phyloP scores from a whole-genome alignment of 2,797 vertebrate species.

The Helicolenus hilgendorfi region DNA sequence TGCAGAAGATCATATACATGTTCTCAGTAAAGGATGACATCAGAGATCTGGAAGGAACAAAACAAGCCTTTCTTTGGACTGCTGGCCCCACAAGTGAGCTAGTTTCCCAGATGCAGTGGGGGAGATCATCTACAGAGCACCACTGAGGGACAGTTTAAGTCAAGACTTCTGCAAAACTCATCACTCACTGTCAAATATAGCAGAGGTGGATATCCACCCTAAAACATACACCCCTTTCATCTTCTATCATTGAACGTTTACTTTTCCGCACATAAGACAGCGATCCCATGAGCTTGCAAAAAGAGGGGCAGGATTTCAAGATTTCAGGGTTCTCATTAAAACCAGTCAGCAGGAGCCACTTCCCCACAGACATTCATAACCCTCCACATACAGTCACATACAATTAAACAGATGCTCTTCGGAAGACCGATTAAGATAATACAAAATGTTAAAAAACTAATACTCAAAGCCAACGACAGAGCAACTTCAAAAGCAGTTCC shows the following conservation, averaged over 20 bases:
- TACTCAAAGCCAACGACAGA: background rate
- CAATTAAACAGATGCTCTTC: background rate
- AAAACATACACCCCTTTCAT: conserved; percentile 53
- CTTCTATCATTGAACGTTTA: conserved; percentile 28
- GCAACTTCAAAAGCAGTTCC: background rate
- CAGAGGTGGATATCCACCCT: conserved; percentile 46
- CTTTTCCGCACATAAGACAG: conserved; percentile 29
- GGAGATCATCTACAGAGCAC: conserved; percentile 54
- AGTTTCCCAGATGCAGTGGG: conserved; percentile 69
- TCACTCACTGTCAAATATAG: conserved; percentile 79
- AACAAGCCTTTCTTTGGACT: conserved; percentile 69
- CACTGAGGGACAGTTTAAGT: conserved; percentile 76
- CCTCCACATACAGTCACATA: background rate
- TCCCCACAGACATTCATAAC: background rate
- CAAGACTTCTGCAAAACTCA: conserved; percentile 83
- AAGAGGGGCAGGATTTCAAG: background rate
- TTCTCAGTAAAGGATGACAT: conserved; percentile 75
- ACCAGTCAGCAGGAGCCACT: background rate
- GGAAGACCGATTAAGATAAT: background rate
- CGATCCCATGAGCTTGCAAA: conserved; percentile 11
- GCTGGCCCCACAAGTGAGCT: conserved; percentile 69
- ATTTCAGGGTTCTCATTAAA: conserved; percentile 18
- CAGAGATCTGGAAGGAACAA: conserved; percentile 77
- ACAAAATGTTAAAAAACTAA: background rate
- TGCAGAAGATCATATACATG: conserved; percentile 81